These are phyloP conservation scores for Torymus texanus DNA, from an alignment of 2,888 invertebrate genomes.

Conservation along the genomic window DNA sequence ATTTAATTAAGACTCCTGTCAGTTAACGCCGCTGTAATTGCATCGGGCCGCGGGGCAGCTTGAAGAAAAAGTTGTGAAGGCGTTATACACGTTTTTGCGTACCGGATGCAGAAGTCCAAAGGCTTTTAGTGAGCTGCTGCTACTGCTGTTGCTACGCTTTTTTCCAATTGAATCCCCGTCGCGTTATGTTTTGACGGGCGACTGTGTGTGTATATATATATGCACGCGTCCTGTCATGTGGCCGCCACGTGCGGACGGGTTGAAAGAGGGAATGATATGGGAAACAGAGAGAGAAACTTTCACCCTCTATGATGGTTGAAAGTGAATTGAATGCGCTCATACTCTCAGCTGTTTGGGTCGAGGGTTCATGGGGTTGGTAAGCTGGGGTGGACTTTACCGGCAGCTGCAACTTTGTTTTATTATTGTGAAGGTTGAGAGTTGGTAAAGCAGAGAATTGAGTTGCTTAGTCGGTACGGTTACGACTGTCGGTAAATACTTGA, in stretches of 20 bases:
- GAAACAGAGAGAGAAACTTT: constrained; percentile 6
- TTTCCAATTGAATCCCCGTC: neutral
- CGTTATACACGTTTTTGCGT: constrained; percentile 27
- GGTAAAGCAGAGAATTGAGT: too few species aligned
- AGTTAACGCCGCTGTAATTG: constrained; percentile 7
- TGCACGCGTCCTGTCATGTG: constrained; percentile 35
- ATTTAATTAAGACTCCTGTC: constrained; percentile 40
- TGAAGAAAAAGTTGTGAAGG: neutral
- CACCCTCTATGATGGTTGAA: neutral
- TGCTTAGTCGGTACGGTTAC: too few species aligned
- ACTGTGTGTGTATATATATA: neutral
- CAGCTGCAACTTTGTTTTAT: neutral
- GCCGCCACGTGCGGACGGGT: constrained; percentile 21
- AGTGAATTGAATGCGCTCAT: neutral
- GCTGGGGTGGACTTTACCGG: neutral
- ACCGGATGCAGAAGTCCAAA: neutral
- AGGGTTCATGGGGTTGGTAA: too few species aligned
- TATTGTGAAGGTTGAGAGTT: too few species aligned
- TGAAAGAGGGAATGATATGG: too few species aligned
- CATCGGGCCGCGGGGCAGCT: neutral
- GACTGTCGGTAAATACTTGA: too few species aligned
- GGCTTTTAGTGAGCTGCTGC: too few species aligned
- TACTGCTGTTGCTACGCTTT: neutral
- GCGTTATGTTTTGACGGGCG: constrained; percentile 5
- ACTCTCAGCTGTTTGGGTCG: too few species aligned